Conservation (phyloP, 1,140 invertebrate species). For the Ganaspis sp. region DNA sequence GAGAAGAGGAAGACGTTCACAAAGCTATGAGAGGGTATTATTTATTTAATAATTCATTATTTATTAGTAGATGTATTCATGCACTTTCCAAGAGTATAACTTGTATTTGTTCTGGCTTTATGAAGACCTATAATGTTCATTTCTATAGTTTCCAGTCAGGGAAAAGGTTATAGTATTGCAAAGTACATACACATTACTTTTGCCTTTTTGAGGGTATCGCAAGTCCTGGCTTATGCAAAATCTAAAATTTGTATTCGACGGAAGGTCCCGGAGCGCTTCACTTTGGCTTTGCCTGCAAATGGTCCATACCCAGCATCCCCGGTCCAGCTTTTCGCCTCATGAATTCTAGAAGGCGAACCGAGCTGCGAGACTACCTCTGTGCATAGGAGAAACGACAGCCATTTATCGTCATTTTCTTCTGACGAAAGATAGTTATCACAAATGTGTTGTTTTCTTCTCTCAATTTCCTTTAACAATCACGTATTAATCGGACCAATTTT, state of each 20-base stretch:
- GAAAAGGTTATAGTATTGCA: background rate
- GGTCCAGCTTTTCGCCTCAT: constrained; percentile 28
- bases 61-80: background rate
- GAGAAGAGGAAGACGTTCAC: too few relatives aligned
- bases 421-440: constrained; percentile 7
- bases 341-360: constrained; percentile 25
- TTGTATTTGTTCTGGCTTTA: background rate
- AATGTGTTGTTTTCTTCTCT: background rate
- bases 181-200: constrained; percentile 27
- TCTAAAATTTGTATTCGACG: constrained; percentile 30
- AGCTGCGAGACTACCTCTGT: constrained; percentile 21
- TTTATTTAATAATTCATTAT: background rate
- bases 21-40: too few relatives aligned
- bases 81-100: background rate
- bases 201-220: constrained; percentile 5
- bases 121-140: background rate
- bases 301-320: constrained; percentile 17
- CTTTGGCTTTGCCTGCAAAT: constrained; percentile 30
- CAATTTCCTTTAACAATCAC: background rate
- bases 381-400: constrained; percentile 13
- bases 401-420: constrained; percentile 30
- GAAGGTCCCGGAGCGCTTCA: constrained; percentile 30
- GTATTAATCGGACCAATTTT: background rate
- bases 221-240: constrained; percentile 26
- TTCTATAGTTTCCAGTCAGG: background rate